A percentile compares a stretch with the other conserved stretches of the same genome.
Conservation (phyloP, 2,888 invertebrate species). For the Dasypolia templi region DNA sequence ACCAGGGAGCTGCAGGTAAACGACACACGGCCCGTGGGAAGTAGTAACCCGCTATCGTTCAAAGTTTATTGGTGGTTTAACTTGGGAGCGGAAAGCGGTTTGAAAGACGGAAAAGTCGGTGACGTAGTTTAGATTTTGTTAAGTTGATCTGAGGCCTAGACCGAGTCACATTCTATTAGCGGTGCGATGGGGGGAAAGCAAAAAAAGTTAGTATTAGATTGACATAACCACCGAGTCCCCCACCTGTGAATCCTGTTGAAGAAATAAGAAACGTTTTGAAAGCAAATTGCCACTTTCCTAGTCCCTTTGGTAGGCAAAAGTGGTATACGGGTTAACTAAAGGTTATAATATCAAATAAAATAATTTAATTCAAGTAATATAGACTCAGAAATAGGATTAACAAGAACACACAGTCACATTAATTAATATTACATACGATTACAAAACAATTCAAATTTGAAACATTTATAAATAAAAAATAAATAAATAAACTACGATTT, state of each 20-base stretch:
- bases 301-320: too few relatives aligned
- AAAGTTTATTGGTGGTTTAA: conserved; percentile 46
- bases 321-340: too few relatives aligned
- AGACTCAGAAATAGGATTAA: too few relatives aligned
- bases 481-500: too few relatives aligned
- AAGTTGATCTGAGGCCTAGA: not conserved
- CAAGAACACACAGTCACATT: too few relatives aligned
- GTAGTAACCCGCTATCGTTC: conserved; percentile 57
- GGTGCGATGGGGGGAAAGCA: not conserved
- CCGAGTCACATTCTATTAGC: not conserved
- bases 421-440: too few relatives aligned
- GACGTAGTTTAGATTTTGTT: not conserved
- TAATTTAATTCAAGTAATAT: too few relatives aligned
- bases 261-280: too few relatives aligned
- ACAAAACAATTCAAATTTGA: too few relatives aligned
- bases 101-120: not conserved
- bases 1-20: conserved; percentile 67
- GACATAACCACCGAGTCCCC: not conserved
- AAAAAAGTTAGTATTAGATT: not conserved
- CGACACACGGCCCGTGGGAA: conserved; percentile 64
- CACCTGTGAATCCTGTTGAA: not conserved
- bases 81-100: conserved; percentile 22
- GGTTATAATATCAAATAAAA: too few relatives aligned
- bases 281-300: too few relatives aligned
- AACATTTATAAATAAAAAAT: too few relatives aligned